Conservation (phyloP, 2,797 vertebrate species). For the Oophaga sylvatica region DNA sequence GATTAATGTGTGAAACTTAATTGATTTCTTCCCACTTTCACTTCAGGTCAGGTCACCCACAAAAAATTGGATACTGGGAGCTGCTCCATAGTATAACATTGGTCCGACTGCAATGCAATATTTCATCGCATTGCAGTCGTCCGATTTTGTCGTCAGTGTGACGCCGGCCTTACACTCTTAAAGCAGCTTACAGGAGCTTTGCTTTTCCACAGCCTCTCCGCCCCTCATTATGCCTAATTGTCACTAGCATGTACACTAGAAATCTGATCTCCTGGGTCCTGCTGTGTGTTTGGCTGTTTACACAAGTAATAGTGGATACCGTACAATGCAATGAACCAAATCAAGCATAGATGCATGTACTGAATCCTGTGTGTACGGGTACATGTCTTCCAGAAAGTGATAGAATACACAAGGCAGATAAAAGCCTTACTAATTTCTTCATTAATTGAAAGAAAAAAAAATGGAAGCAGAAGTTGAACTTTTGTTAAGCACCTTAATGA, state of each 20-base stretch:
- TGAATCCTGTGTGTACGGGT: background rate
- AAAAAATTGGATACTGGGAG: no score
- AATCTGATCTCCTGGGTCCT: background rate
- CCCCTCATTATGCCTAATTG: background rate
- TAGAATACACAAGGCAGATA: background rate
- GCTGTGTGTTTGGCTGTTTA: background rate
- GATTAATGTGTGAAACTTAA: no score
- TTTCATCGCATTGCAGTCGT: no score
- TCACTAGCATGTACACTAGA: background rate
- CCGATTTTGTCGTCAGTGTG: no score
- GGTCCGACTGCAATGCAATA: no score
- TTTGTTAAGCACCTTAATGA: background rate
- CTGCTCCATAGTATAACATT: no score
- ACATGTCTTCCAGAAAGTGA: slow-evolving; percentile 7
- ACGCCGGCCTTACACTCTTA: no score
- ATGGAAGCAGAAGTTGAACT: background rate
- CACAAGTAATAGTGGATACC: background rate
- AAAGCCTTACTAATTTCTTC: background rate
- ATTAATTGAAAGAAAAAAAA: slow-evolving; percentile 1
- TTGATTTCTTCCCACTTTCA: no score
- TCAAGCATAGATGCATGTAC: background rate
- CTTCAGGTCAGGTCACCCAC: no score
- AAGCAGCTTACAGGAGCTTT: background rate
- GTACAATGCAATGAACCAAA: slow-evolving; percentile 2
- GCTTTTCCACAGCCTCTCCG: background rate